phyloP scores from a whole-genome alignment of 1,140 invertebrate species.

The Zeugodacus cucurbitae region DNA sequence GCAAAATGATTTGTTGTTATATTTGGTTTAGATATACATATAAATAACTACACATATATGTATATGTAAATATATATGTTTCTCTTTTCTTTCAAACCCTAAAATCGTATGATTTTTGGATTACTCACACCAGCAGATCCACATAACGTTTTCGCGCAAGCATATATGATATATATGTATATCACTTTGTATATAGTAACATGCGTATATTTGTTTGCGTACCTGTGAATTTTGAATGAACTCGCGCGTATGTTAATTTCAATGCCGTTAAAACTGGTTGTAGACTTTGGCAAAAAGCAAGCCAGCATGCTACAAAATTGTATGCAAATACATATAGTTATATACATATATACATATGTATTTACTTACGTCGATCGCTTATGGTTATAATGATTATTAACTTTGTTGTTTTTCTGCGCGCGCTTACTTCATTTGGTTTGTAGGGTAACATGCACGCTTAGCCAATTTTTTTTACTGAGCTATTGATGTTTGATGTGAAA shows the following conservation, averaged over 20 bases:
- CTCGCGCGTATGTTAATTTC: conserved; percentile 27
- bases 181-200: not conserved
- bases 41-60: too few species aligned
- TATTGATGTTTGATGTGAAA: not conserved
- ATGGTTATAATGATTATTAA: not conserved
- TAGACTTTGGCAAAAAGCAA: not conserved
- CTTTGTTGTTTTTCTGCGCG: not conserved
- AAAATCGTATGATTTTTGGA: conserved; percentile 37
- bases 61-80: too few species aligned
- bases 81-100: not conserved
- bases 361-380: not conserved
- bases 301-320: not conserved
- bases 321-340: not conserved
- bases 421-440: not conserved
- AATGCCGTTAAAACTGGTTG: conserved; percentile 35
- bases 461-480: not conserved
- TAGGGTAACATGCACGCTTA: not conserved
- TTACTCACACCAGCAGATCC: not conserved
- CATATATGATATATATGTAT: not conserved
- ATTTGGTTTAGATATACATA: not conserved
- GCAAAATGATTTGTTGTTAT: not conserved
- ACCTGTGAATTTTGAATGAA: conserved; percentile 27
- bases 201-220: not conserved
- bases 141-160: not conserved
- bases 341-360: not conserved